A percentile compares a stretch with the other conserved stretches of the same genome.
Conservation (phyloP, 2,113 vertebrate species). For the Dasyprocta punctata region DNA sequence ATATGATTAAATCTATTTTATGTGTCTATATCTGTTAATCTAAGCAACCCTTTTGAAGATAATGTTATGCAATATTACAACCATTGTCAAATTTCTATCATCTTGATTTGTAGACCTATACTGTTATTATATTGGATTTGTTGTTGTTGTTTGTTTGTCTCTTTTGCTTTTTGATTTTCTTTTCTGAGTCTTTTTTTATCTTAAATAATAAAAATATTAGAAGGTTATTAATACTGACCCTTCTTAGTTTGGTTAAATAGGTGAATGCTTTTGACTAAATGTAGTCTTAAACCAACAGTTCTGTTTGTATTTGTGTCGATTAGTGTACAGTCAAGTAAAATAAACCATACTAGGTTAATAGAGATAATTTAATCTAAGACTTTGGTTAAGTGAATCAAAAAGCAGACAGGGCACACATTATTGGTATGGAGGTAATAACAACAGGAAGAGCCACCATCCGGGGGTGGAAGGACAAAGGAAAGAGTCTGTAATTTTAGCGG, state of each 20-base stretch:
- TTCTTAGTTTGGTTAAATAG: slow-evolving; percentile 34
- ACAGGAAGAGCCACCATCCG: background rate
- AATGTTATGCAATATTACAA: too few relatives aligned
- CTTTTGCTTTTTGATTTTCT: too few relatives aligned
- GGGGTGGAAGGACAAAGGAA: background rate
- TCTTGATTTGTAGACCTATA: too few relatives aligned
- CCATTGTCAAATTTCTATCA: too few relatives aligned
- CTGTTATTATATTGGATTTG: too few relatives aligned
- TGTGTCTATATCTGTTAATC: too few relatives aligned
- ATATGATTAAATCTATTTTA: too few relatives aligned
- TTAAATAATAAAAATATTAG: too few relatives aligned
- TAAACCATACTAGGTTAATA: background rate
- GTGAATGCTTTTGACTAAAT: background rate
- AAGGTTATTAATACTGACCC: background rate
- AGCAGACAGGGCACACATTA: background rate
- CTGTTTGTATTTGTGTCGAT: slow-evolving; percentile 14
- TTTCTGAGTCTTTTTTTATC: too few relatives aligned
- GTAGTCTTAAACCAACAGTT: background rate
- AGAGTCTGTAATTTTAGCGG: background rate
- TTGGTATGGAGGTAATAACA: background rate
- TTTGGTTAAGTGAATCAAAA: slow-evolving; percentile 22
- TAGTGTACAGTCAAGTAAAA: background rate
- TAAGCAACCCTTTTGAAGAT: too few relatives aligned
- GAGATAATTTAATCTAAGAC: slow-evolving; percentile 32
- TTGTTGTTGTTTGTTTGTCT: too few relatives aligned